Evolutionary conservation across 2,888 invertebrate species (phyloP).

Genomic region (Allacma fusca): DNA sequence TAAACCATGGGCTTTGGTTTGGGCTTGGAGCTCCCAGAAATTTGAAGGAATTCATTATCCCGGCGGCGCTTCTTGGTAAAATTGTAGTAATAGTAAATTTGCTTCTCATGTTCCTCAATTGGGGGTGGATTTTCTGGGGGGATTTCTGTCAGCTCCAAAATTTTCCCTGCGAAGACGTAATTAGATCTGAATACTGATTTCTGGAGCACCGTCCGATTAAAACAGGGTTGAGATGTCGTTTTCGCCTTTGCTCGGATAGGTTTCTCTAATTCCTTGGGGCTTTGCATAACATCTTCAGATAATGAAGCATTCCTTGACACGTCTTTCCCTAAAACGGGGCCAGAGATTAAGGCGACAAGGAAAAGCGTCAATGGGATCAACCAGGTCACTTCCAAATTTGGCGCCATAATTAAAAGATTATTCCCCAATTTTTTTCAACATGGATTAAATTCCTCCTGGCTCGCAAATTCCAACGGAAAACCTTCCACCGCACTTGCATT

Average conservation of each 20-base stretch:
- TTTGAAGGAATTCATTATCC: not conserved
- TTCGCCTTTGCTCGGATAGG: constrained; percentile 12
- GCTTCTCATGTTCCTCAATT: constrained; percentile 27
- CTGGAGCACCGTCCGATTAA: constrained; percentile 51
- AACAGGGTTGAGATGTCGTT: constrained; percentile 41
- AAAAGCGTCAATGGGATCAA: too few relatives aligned
- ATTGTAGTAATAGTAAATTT: constrained; percentile 45
- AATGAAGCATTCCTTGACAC: too few relatives aligned
- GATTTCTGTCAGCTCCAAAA: constrained; percentile 48
- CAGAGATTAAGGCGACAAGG: too few relatives aligned
- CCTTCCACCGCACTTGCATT: too few relatives aligned
- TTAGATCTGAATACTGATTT: constrained; percentile 52
- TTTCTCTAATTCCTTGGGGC: too few relatives aligned
- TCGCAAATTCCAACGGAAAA: too few relatives aligned
- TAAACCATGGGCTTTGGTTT: not conserved
- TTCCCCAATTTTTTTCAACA: too few relatives aligned
- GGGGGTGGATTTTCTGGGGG: constrained; percentile 10
- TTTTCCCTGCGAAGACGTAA: constrained; percentile 57
- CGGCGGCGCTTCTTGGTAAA: constrained; percentile 45
- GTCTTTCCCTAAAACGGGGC: too few relatives aligned
- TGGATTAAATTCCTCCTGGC: too few relatives aligned
- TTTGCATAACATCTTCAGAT: too few relatives aligned
- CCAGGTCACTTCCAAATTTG: too few relatives aligned
- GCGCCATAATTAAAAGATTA: too few relatives aligned
- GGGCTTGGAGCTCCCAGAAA: not conserved